phyloP scores from a whole-genome alignment of 2,888 invertebrate species.

The Marronus borbonicus region DNA sequence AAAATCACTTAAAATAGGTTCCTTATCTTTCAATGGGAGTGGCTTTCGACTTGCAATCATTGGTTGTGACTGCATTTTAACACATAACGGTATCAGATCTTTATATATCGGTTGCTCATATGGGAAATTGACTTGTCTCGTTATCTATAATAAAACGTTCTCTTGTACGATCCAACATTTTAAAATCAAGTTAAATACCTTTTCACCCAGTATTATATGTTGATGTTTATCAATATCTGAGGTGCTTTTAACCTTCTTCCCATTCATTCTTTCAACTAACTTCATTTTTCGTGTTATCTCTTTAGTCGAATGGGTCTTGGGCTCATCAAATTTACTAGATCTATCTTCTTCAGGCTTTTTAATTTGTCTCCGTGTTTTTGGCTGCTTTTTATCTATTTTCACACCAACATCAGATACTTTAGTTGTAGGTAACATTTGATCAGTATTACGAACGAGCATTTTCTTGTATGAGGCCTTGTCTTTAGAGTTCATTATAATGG shows the following conservation, averaged over 20 bases:
- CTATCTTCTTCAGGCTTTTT: conserved; percentile 18
- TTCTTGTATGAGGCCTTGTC: conserved; percentile 42
- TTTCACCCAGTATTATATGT: conserved; percentile 52
- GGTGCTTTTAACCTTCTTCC: conserved; percentile 49
- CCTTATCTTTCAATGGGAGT: conserved; percentile 58
- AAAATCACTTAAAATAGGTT: conserved; percentile 58
- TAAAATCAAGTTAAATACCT: conserved; percentile 8
- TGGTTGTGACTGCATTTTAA: conserved; percentile 52
- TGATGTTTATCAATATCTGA: conserved; percentile 50
- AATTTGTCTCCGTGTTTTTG: not conserved
- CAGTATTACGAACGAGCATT: conserved; percentile 55
- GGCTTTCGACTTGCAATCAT: conserved; percentile 55
- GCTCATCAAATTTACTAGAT: conserved; percentile 47
- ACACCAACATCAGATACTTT: conserved; percentile 38
- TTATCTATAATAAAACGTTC: conserved; percentile 55
- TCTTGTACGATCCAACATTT: not conserved
- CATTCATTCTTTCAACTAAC: conserved; percentile 50
- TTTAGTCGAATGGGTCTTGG: conserved; percentile 53
- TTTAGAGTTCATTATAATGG: conserved; percentile 5
- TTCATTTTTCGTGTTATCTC: conserved; percentile 52
- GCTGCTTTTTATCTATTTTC: conserved; percentile 25
- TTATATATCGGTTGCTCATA: conserved; percentile 59
- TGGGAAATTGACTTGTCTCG: conserved; percentile 60
- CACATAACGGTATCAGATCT: conserved; percentile 60
- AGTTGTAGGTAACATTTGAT: conserved; percentile 52